Percentiles rank a stretch among this genome's conserved stretches.
phyloP scores from a whole-genome alignment of 2,797 vertebrate genomes.

The Pseudochirops corinnae region DNA sequence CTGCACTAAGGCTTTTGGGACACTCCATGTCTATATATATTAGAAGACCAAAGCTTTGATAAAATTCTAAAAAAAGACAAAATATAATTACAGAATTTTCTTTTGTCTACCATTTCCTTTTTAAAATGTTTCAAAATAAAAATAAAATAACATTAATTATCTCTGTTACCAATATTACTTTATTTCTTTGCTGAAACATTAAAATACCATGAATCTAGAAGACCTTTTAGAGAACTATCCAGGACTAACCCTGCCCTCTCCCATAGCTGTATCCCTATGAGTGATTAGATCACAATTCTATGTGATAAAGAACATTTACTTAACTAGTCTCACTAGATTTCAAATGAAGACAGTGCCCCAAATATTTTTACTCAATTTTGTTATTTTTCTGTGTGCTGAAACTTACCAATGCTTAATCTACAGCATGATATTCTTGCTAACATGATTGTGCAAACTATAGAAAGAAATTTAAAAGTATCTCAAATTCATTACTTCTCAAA shows the following conservation, averaged over 20 bases:
- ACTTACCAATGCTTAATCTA: too few species aligned
- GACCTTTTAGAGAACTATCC: conserved; percentile 2
- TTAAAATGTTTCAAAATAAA: conserved; percentile 49
- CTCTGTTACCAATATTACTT: conserved; percentile 13
- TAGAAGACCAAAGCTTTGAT: conserved; percentile 21
- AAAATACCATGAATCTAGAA: not conserved
- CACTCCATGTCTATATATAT: not conserved
- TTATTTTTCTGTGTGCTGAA: too few species aligned
- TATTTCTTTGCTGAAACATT: conserved; percentile 18
- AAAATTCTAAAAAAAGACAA: conserved; percentile 48
- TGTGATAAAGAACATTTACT: too few species aligned
- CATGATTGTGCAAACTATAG: too few species aligned
- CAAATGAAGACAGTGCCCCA: not conserved
- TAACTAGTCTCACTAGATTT: not conserved
- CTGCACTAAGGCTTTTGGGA: not conserved
- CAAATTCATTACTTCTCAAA: too few species aligned
- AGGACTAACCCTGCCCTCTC: not conserved
- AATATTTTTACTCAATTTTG: not conserved
- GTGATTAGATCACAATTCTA: not conserved
- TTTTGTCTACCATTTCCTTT: conserved; percentile 27
- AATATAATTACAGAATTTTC: conserved; percentile 34
- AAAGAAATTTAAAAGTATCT: too few species aligned
- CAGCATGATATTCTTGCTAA: too few species aligned
- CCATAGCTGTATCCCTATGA: not conserved
- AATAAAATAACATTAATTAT: conserved; percentile 44